Evolutionary conservation across 1,140 invertebrate species (phyloP), one percentile per base, ranked within the genome.

Genomic region (Ctenoplectra terminalis): DNA sequence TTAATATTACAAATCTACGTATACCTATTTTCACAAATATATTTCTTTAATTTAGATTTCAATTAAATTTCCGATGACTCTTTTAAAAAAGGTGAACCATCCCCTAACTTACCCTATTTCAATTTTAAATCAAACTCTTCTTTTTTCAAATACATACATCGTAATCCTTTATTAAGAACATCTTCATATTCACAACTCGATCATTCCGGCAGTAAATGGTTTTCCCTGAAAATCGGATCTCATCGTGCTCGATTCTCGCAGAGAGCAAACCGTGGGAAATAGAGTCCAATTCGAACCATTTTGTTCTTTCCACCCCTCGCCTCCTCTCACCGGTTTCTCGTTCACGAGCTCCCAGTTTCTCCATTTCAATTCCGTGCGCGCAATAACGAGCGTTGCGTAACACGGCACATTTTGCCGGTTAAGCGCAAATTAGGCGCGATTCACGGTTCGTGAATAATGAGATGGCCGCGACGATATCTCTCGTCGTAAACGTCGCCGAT

Each of bases 241-340:
- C n/a, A n/a, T n/a, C n/a, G n/a, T 46, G 54, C 46, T 69, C 63
- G 63, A 74, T 46, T 54, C 56, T 48, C 48, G 61, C 52, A 50
- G 70, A 52, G 74, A 69, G 9, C 52, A 46, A 84, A 58, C 31
- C 84, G 84, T 86, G 84, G 72, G 84, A 86, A 77, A 71, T 43
- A 15, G 46, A 40, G 70, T 66, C 40, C 58, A n/a, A 46, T 81
- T 81, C 71, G 67, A 17, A 26, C 11, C 54, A 46, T 73, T 83
- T 81, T 64, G 52, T 40, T 58, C 76, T n/a, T 43, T 46, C 23
- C 23, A 29, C 11, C 52, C 60, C 37, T 6, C 66, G n/a, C n/a
- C n/a, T n/a, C n/a, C n/a, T n/a, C n/a, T n/a, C n/a, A n/a, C 52
- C 48, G 11, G 26, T 67, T 43, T 17, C 43, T n/a, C 60, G 29